Conservation (phyloP, 1,140 invertebrate genomes). For the Drosophila nikananu region DNA sequence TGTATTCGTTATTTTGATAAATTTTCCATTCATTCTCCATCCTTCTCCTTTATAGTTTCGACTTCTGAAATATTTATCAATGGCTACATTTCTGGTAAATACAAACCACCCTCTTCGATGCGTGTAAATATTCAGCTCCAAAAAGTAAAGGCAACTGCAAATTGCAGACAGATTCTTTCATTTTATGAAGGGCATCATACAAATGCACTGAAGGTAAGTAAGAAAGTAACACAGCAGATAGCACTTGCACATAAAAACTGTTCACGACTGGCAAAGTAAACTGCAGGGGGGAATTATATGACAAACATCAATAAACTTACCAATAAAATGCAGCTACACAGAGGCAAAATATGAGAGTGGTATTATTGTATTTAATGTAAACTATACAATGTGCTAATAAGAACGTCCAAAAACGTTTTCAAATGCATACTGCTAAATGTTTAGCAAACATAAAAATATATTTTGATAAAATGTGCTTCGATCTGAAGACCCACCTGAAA, state of each 20-base stretch:
- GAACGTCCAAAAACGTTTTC: background rate
- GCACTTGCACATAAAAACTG: slow-evolving; percentile 24
- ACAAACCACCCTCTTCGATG: background rate
- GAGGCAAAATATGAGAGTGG: background rate
- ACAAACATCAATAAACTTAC: slow-evolving; percentile 72
- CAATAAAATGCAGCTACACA: slow-evolving; percentile 60
- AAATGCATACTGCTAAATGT: background rate
- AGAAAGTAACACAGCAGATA: slow-evolving; percentile 8
- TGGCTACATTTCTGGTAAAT: background rate
- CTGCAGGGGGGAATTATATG: slow-evolving; percentile 42
- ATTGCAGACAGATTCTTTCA: slow-evolving; percentile 3
- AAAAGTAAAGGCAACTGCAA: slow-evolving; percentile 11
- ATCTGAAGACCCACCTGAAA: no score
- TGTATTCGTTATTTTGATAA: slow-evolving; percentile 2
- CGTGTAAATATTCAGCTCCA: slow-evolving; percentile 13
- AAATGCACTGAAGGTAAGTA: slow-evolving; percentile 8
- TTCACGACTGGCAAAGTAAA: slow-evolving; percentile 4
- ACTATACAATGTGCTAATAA: background rate
- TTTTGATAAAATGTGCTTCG: background rate
- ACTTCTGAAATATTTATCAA: background rate
- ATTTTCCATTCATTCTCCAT: background rate
- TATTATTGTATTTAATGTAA: background rate
- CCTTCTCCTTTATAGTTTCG: background rate
- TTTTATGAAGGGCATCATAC: slow-evolving; percentile 20
- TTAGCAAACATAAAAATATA: background rate